phyloP scores from a whole-genome alignment of 2,888 invertebrate species.

The Oligia latruncula region DNA sequence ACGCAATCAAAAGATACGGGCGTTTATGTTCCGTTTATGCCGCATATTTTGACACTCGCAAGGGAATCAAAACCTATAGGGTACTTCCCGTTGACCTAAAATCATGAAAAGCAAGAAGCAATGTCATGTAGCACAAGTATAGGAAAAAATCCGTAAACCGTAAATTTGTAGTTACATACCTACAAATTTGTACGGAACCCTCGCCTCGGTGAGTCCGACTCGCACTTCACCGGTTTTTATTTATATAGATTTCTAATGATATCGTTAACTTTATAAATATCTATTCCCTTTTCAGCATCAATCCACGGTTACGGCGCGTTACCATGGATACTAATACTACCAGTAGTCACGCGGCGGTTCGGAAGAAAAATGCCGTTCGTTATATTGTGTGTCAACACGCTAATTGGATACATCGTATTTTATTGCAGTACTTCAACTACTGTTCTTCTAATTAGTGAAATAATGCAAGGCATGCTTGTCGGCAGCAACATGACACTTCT shows the following conservation, averaged over 20 bases:
- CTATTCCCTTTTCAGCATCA: conserved; percentile 70
- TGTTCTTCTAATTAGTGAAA: conserved; percentile 70
- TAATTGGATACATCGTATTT: conserved; percentile 66
- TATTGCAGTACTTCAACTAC: conserved; percentile 66
- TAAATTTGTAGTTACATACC: no score
- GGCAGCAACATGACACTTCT: conserved; percentile 64
- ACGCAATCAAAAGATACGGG: no score
- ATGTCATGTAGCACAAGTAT: no score
- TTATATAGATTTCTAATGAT: background rate
- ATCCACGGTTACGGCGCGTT: conserved; percentile 72
- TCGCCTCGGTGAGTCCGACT: no score
- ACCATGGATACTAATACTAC: conserved; percentile 72
- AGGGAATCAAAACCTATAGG: no score
- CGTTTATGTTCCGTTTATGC: no score
- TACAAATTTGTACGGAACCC: no score
- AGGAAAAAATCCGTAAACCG: no score
- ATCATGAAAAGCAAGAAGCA: no score
- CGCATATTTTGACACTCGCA: no score
- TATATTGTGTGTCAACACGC: conserved; percentile 65
- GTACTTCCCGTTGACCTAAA: no score
- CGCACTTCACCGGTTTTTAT: background rate
- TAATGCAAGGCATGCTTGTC: conserved; percentile 69
- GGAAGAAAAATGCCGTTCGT: conserved; percentile 73
- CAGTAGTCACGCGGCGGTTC: conserved; percentile 68
- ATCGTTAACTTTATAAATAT: background rate